Conservation (phyloP, 2,113 vertebrate genomes). For the Tetraodon nigroviridis region DNA sequence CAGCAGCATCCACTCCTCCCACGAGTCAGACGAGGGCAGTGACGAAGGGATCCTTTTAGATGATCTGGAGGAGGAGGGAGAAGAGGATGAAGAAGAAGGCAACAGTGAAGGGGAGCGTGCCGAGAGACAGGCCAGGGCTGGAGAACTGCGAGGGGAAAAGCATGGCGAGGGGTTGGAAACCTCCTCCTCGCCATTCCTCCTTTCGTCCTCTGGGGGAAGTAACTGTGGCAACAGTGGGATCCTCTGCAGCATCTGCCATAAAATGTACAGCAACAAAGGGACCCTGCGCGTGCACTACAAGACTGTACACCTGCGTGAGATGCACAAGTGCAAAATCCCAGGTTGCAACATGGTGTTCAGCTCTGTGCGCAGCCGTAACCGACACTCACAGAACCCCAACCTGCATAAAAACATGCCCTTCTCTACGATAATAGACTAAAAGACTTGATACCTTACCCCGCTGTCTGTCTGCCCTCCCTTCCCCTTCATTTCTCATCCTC, state of each 20-base stretch:
- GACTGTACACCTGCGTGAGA: slow-evolving; percentile 96
- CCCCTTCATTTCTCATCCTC: slow-evolving; percentile 45
- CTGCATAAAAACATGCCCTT: slow-evolving; percentile 98
- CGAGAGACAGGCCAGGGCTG: slow-evolving; percentile 56
- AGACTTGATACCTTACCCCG: slow-evolving; percentile 39
- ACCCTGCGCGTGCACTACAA: slow-evolving; percentile 98
- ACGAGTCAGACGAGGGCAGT: slow-evolving; percentile 92
- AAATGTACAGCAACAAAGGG: slow-evolving; percentile 99
- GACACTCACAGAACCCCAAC: slow-evolving; percentile 99
- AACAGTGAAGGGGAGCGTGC: slow-evolving; percentile 85
- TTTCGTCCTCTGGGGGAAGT: slow-evolving; percentile 79
- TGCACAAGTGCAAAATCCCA: slow-evolving; percentile 98
- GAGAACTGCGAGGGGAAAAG: slow-evolving; percentile 45
- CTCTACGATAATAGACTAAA: slow-evolving; percentile 79
- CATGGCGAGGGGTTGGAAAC: slow-evolving; percentile 47
- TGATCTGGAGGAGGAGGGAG: slow-evolving; percentile 79
- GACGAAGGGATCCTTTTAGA: slow-evolving; percentile 97
- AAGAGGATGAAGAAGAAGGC: slow-evolving; percentile 67
- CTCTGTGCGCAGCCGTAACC: slow-evolving; percentile 96
- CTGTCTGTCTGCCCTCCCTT: slow-evolving; percentile 44
- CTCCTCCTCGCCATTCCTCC: slow-evolving; percentile 78
- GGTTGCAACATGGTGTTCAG: slow-evolving; percentile 99
- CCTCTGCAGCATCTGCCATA: slow-evolving; percentile 98
- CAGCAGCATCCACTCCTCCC: slow-evolving; percentile 94
- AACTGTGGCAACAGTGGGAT: slow-evolving; percentile 83